phyloP scores from a whole-genome alignment of 37 sponge, comb jelly and placozoan species.

The Oscarella lobularis region DNA sequence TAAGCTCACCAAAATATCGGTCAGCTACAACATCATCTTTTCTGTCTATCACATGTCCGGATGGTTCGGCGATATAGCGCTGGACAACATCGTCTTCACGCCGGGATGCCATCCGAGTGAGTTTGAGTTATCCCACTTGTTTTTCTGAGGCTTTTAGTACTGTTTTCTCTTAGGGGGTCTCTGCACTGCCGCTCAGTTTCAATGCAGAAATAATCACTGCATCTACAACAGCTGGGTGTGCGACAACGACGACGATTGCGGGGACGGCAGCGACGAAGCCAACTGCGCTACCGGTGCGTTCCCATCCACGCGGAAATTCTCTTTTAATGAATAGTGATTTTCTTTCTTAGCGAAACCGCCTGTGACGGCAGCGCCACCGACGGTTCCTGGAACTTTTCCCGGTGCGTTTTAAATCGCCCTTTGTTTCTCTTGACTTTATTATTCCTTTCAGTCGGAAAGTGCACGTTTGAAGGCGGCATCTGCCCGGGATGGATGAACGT shows the following conservation, averaged over 20 bases:
- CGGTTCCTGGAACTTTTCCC: background rate
- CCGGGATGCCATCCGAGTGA: background rate
- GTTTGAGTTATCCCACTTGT: background rate
- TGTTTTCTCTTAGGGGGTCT: background rate
- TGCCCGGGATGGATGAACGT: background rate
- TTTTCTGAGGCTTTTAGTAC: background rate
- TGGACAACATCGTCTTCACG: constrained; percentile 5
- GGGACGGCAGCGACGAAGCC: background rate
- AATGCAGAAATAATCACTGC: background rate
- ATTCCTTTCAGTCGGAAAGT: background rate
- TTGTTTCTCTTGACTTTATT: background rate
- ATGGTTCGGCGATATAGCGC: background rate
- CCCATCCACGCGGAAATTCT: too few species aligned
- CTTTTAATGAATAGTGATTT: background rate
- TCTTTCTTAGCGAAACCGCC: background rate
- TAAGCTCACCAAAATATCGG: background rate
- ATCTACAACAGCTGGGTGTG: background rate
- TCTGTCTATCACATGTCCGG: background rate
- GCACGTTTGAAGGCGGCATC: background rate
- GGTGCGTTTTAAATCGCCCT: background rate
- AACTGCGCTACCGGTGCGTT: too few species aligned
- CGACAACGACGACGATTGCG: background rate
- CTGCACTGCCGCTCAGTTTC: background rate
- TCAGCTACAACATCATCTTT: background rate
- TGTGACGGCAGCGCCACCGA: background rate